These are phyloP conservation scores for Agriopis aurantiaria DNA, from an alignment of 2,888 invertebrate species.

Conservation along the genomic window DNA sequence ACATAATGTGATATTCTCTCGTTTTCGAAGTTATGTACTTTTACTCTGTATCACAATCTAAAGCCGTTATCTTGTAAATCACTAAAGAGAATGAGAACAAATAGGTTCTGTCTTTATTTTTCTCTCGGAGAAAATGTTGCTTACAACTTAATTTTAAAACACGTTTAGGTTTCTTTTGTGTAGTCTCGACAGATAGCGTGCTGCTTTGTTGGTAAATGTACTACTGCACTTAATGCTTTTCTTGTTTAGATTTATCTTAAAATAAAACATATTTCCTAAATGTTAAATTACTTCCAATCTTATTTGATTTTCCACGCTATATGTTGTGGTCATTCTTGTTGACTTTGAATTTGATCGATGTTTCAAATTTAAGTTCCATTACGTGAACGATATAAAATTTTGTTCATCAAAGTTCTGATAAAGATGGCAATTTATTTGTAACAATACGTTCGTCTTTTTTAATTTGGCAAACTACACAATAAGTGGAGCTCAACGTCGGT, in stretches of 20 bases:
- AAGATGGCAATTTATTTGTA: no score
- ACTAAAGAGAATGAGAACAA: conserved; percentile 53
- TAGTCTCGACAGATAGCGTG: conserved; percentile 20
- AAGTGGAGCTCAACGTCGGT: no score
- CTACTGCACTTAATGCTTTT: conserved; percentile 17
- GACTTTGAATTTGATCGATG: no score
- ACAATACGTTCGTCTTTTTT: no score
- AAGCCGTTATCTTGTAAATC: conserved; percentile 54
- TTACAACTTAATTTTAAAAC: conserved; percentile 63
- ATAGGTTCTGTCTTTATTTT: conserved; percentile 56
- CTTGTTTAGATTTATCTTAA: conserved; percentile 14
- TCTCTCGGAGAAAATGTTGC: conserved; percentile 57
- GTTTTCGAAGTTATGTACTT: conserved; percentile 49
- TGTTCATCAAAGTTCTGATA: no score
- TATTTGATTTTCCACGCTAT: not conserved
- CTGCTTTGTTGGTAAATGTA: conserved; percentile 22
- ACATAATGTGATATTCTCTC: conserved; percentile 61
- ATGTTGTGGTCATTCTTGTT: no score
- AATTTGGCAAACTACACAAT: no score
- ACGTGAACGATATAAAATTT: no score
- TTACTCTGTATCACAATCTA: conserved; percentile 38
- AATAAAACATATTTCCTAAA: not conserved
- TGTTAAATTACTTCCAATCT: not conserved
- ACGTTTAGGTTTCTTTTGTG: conserved; percentile 51
- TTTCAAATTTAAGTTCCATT: no score